These are phyloP conservation scores for Prionailurus viverrinus DNA, from an alignment of 2,113 vertebrate genomes.

Conservation along the genomic window DNA sequence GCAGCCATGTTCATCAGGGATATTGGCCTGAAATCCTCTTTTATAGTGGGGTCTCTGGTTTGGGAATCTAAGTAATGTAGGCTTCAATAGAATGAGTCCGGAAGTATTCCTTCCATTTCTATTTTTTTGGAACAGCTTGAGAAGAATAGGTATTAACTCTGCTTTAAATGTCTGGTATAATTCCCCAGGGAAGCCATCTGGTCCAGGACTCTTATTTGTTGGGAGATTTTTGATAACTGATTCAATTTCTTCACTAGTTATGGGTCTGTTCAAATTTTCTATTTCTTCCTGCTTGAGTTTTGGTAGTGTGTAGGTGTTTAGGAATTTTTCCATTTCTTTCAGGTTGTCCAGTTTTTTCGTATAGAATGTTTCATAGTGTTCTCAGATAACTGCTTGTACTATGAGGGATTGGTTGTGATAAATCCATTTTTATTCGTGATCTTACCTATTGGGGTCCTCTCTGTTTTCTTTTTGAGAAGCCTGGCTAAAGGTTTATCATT, in stretches of 20 bases:
- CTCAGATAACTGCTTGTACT: not conserved
- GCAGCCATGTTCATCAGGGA: not conserved
- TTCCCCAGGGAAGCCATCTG: not conserved
- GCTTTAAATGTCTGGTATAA: not conserved
- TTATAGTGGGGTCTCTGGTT: not conserved
- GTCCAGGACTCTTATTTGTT: not conserved
- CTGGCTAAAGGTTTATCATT: not conserved
- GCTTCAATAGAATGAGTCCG: not conserved
- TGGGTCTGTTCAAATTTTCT: not conserved
- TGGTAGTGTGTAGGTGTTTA: not conserved
- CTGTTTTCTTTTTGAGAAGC: not conserved
- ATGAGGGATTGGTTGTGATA: not conserved
- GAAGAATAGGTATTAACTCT: not conserved
- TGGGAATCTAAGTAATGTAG: not conserved
- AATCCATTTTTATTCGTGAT: not conserved
- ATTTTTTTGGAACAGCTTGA: not conserved
- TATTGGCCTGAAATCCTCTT: not conserved
- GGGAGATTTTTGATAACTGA: not conserved
- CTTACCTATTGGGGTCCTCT: not conserved
- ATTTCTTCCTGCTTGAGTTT: not conserved
- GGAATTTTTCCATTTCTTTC: not conserved
- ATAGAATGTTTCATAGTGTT: not conserved
- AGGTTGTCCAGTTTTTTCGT: not conserved
- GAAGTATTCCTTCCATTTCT: not conserved
- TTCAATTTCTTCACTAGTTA: not conserved